Evolutionary conservation across 2,888 invertebrate species (phyloP), one percentile per base, ranked within the genome.

Genomic region (Bibio marci): DNA sequence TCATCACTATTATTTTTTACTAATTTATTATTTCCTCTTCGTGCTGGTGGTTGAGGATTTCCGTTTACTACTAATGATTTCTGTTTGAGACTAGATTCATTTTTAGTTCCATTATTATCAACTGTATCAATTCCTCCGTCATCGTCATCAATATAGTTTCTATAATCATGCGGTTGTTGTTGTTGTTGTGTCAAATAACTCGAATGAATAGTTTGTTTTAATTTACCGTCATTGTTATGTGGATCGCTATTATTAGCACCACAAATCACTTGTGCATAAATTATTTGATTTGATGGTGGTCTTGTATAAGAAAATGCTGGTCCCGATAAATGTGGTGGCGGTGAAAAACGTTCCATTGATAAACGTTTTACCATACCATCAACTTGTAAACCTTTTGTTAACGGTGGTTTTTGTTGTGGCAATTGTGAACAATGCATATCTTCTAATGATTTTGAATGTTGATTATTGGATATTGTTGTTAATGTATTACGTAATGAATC

Each of bases 251-350:
- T 22, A 6, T 22, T 4, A 22, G 22, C 59, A 49, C 60, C 69
- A 59, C 59, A 62, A 1, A 75, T 69, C 4, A 85, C 76, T 56
- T 83, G 80, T 7, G 85, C 82, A 52, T 85, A 85, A 35, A 83
- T 80, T 18, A 81, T 71, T 50, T 69, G 65, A 50, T 58, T 27
- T 62, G 58, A 62, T 52, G 52, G 67, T 63, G 33, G 66, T 47
- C 52, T 66, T 65, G 78, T 79, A 50, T 86, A 86, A 1, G 85
- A 86, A 59, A 86, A 86, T 25, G 82, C 85, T 52, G 81, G 74
- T 52, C 80, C 81, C 47, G 71, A 71, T 52, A 81, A 80, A 46
- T 71, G 71, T 2, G 78, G 73, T 34, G 77, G 73, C 2, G 76
- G 70, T 10, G 76, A 71, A 37, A 71, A 65, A 47, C 73, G 73